Conservation (phyloP, 2,797 vertebrate genomes). For the Coracias cyanogaster region DNA sequence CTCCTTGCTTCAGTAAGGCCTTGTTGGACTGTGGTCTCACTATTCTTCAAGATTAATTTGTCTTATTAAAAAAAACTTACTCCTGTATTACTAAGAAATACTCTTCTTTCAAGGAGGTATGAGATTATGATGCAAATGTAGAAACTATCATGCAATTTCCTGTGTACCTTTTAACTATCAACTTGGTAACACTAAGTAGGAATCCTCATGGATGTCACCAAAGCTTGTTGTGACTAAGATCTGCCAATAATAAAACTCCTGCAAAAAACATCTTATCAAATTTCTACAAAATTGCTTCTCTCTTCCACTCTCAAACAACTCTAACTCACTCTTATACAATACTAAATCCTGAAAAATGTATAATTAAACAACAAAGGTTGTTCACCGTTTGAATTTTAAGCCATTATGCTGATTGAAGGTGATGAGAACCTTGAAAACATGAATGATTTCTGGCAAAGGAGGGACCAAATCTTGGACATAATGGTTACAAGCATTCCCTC, state of each 20-base stretch:
- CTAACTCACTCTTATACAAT: neutral
- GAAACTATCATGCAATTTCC: neutral
- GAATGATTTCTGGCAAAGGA: neutral
- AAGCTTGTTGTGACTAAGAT: neutral
- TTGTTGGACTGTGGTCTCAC: neutral
- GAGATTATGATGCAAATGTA: neutral
- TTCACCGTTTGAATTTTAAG: constrained; percentile 10
- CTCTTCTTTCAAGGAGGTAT: neutral
- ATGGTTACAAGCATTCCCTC: neutral
- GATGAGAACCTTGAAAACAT: neutral
- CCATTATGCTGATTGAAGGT: neutral
- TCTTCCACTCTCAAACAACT: neutral
- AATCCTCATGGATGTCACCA: neutral
- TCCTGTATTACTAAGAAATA: neutral
- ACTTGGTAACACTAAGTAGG: neutral
- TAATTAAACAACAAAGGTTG: neutral
- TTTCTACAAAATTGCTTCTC: neutral
- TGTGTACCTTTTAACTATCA: neutral
- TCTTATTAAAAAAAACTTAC: neutral
- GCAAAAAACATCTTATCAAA: neutral
- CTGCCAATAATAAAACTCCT: neutral
- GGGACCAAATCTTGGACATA: neutral
- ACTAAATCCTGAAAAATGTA: neutral
- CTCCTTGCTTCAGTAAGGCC: neutral
- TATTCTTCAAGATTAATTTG: neutral